Conservation (phyloP, 2,888 invertebrate genomes). For the Liodrosophila aerea region DNA sequence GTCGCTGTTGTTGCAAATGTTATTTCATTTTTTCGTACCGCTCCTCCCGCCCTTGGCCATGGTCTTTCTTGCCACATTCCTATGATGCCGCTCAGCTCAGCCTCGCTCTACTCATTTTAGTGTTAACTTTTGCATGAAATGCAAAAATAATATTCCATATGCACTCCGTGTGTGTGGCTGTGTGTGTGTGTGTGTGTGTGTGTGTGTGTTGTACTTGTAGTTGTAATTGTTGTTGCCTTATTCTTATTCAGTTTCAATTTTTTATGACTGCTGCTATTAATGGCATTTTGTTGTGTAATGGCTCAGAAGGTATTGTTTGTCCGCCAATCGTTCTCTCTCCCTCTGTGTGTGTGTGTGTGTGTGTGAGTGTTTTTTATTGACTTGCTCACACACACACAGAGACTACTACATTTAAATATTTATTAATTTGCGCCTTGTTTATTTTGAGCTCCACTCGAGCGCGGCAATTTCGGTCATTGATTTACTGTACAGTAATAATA, state of each 20-base stretch:
- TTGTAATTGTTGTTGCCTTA: slow-evolving; percentile 15
- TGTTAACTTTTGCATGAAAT: slow-evolving; percentile 36
- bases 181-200: slow-evolving; percentile 21
- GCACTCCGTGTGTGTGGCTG: slow-evolving; percentile 10
- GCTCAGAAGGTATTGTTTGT: slow-evolving; percentile 52
- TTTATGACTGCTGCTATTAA: slow-evolving; percentile 29
- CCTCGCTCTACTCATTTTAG: background rate
- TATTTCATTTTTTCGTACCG: background rate
- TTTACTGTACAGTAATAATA: slow-evolving; percentile 27
- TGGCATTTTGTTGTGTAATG: slow-evolving; percentile 62
- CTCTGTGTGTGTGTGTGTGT: too few relatives aligned
- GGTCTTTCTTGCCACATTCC: background rate
- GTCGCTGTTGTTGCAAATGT: too few relatives aligned
- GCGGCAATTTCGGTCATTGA: slow-evolving; percentile 45
- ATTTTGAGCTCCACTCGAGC: slow-evolving; percentile 39
- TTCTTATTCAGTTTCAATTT: slow-evolving; percentile 3
- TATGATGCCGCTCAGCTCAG: background rate
- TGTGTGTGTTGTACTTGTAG: slow-evolving; percentile 27
- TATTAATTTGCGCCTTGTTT: slow-evolving; percentile 59
- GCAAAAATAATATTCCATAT: slow-evolving; percentile 52
- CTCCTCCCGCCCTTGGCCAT: background rate
- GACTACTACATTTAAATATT: slow-evolving; percentile 57
- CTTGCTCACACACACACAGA: slow-evolving; percentile 16
- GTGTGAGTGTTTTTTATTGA: slow-evolving; percentile 38
- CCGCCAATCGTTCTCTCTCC: slow-evolving; percentile 1